A percentile compares a stretch with the other conserved stretches of the same genome.
These are phyloP conservation scores for Tetramorium parvispinum DNA, from an alignment of 1,140 invertebrate genomes.

Conservation along the genomic window DNA sequence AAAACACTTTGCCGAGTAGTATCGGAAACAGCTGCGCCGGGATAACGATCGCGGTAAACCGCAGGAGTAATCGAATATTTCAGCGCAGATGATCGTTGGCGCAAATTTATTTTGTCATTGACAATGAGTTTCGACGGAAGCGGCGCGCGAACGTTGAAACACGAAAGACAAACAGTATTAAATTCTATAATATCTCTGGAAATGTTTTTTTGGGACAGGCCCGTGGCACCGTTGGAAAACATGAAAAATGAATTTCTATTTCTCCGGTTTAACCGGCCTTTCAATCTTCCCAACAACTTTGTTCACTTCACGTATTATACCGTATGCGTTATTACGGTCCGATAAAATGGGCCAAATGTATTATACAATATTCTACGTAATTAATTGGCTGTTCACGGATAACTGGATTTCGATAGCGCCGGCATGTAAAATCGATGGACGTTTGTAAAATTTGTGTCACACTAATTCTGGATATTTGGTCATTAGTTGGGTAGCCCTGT, in stretches of 20 bases:
- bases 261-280: not conserved
- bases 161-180: slow-evolving; percentile 5
- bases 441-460: slow-evolving; percentile 52
- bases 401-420: slow-evolving; percentile 57
- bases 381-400: slow-evolving; percentile 59
- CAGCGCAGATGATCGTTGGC: not conserved
- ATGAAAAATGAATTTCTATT: not conserved
- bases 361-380: slow-evolving; percentile 58
- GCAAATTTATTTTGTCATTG: not conserved
- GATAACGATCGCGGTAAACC: slow-evolving; percentile 3
- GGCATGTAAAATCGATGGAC: slow-evolving; percentile 39
- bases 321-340: slow-evolving; percentile 9
- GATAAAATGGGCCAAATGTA: slow-evolving; percentile 48
- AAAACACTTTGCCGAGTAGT: not conserved
- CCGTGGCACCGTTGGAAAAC: not conserved
- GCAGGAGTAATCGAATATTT: slow-evolving; percentile 1
- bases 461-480: slow-evolving; percentile 48
- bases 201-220: not conserved
- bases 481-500: slow-evolving; percentile 15
- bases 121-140: not conserved
- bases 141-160: not conserved
- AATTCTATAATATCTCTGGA: slow-evolving; percentile 5
- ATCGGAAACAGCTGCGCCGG: not conserved
- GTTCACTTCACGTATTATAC: slow-evolving; percentile 1
- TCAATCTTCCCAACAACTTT: not conserved